A percentile compares a stretch with the other conserved stretches of the same genome.
These are phyloP conservation scores for Calonectris borealis DNA, from an alignment of 2,113 vertebrate species.

Conservation along the genomic window DNA sequence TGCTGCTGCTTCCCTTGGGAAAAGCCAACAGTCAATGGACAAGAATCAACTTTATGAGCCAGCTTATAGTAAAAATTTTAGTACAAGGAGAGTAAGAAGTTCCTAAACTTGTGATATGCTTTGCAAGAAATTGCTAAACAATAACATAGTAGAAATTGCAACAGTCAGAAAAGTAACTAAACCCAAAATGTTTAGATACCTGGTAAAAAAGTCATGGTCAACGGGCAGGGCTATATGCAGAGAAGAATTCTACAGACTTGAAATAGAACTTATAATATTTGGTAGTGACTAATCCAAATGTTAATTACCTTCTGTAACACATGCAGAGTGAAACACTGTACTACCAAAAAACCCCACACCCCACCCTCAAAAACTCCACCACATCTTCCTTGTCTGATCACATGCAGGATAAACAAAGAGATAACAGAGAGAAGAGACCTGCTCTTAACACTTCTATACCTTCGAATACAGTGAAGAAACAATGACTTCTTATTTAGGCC, in stretches of 20 bases:
- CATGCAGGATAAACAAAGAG: not conserved
- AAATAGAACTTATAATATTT: not conserved
- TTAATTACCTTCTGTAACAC: not conserved
- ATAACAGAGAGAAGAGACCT: not conserved
- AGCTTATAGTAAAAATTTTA: not conserved
- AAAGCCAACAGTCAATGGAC: not conserved
- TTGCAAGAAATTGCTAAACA: not conserved
- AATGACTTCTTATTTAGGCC: not conserved
- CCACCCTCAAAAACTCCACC: not conserved
- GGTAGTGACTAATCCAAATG: conserved; percentile 9
- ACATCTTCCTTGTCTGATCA: not conserved
- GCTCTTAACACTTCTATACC: not conserved
- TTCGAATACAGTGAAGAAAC: not conserved
- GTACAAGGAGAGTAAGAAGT: not conserved
- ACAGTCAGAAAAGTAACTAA: conserved; percentile 9
- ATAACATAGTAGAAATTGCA: not conserved
- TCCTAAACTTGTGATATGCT: not conserved
- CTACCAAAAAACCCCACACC: not conserved
- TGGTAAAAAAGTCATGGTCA: not conserved
- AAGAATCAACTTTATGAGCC: not conserved
- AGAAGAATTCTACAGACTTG: not conserved
- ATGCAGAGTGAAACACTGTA: not conserved
- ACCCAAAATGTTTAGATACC: not conserved
- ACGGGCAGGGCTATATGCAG: not conserved
- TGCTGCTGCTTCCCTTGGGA: not conserved